Percentiles rank a stretch among this genome's conserved stretches.
Evolutionary conservation across 2,113 vertebrate genomes (phyloP).

Genomic region (Pelecanus crispus): DNA sequence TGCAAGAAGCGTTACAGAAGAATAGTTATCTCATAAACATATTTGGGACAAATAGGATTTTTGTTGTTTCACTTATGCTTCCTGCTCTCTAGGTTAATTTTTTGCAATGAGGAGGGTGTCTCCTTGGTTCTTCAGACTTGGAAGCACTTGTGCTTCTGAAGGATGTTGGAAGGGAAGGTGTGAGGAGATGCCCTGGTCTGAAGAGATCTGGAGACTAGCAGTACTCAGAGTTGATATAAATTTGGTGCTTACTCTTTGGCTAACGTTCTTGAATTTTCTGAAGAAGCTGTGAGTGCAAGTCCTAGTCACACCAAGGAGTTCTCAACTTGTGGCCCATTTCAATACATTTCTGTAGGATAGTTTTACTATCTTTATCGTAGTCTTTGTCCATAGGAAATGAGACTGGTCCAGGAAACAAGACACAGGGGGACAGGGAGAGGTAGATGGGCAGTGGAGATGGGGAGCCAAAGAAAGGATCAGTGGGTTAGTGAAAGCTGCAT

Average conservation of each 20-base stretch:
- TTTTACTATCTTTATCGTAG: neutral
- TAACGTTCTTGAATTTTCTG: neutral
- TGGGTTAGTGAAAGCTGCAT: slow-evolving; percentile 19
- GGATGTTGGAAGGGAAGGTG: neutral
- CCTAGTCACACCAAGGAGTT: neutral
- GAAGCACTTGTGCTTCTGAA: neutral
- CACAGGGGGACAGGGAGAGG: neutral
- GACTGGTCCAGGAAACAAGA: neutral
- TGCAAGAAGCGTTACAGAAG: neutral
- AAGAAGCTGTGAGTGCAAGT: neutral
- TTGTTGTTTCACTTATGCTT: neutral
- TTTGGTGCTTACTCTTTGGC: neutral
- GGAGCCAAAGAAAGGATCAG: slow-evolving; percentile 14
- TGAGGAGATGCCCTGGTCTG: neutral
- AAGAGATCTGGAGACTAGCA: neutral
- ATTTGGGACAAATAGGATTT: neutral
- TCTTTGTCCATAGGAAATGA: neutral
- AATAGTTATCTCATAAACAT: neutral
- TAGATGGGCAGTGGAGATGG: neutral
- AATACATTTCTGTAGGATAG: neutral
- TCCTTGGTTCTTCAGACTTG: neutral
- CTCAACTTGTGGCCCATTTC: neutral
- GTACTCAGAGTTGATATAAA: neutral
- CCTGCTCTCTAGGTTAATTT: neutral
- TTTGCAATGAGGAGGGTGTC: accelerated